Conservation (phyloP, 1,140 invertebrate genomes). For the Drosophila sechellia region DNA sequence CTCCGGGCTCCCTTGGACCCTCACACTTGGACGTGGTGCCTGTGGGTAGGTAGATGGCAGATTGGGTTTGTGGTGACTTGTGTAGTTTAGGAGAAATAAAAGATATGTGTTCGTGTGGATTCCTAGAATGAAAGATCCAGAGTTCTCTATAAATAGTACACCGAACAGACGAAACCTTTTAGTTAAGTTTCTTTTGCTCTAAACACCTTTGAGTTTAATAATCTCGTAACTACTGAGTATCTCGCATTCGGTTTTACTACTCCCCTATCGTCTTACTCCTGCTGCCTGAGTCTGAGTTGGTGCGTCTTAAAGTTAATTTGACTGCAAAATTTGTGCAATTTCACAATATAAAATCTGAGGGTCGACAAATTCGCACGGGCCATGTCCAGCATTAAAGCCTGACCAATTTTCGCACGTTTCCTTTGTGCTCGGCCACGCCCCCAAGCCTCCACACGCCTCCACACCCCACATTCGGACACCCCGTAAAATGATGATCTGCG, state of each 20-base stretch:
- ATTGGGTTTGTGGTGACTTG: background rate
- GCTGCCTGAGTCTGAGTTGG: too few species aligned
- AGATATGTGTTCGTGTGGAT: too few species aligned
- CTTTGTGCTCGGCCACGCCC: slow-evolving; percentile 33
- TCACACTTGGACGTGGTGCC: slow-evolving; percentile 4
- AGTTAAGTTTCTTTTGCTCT: too few species aligned
- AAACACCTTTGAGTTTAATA: background rate
- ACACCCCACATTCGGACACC: background rate
- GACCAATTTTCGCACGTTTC: slow-evolving; percentile 48
- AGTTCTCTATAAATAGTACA: too few species aligned
- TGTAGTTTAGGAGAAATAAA: background rate
- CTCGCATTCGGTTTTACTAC: background rate
- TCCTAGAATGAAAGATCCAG: background rate
- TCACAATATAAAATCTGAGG: slow-evolving; percentile 48
- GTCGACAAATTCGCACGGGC: slow-evolving; percentile 36
- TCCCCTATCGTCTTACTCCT: background rate
- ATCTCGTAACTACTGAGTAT: background rate
- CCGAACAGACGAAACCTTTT: too few species aligned
- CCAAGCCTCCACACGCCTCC: background rate
- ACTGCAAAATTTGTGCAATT: slow-evolving; percentile 55
- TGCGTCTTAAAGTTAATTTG: slow-evolving; percentile 49
- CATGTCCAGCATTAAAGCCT: slow-evolving; percentile 53
- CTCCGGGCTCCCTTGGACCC: slow-evolving; percentile 11
- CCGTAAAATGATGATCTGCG: slow-evolving; percentile 73
- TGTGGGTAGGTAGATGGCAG: background rate